Evolutionary conservation across 2,113 vertebrate species (phyloP), one percentile per base, ranked within the genome.

Genomic region (Poeciliopsis retropinna): DNA sequence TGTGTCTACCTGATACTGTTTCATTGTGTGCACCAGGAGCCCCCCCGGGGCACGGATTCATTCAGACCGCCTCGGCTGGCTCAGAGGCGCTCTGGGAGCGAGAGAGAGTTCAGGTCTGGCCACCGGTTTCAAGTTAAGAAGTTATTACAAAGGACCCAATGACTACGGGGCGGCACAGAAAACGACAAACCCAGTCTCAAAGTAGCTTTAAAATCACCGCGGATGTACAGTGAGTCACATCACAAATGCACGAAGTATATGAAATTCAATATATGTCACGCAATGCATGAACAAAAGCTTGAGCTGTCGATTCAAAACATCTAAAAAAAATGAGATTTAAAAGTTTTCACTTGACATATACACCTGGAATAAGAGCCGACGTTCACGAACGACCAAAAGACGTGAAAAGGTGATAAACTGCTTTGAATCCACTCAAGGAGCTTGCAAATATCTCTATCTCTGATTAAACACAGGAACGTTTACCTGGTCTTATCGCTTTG

Each of bases 1-100:
- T 60, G 68, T 39, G 78, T 87, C 76, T 67, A 88, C 82, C 86
- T 85, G 83, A 85, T 88, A 81, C 85, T 8, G 73, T 80, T 78
- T 85, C 87, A 85, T 75, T 78, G 90, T 84, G 75, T 64, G 82
- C 65, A 78, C 78, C 39, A 8, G 76, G 74, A 70, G 60, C 72
- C 85, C 70, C 72, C 85, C 71, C 17, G 10, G 11, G 76, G 85
- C 79, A 41, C 0, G 17, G 79, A 91, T 91, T 79, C 90, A 91
- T 92, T 84, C 84, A 54, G 81, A 83, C 81, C 80, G 76, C 64
- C 66, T 72, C 60, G 69, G 68, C 80, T 82, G 75, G 78, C 81
- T 83, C 74, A 72, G 68, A 60, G 64, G 64, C 78, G 51, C 77
- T 76, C 64, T 2, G 72, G 64, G 68, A 87, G 70, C 60, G 72